Conservation (phyloP, 2,113 vertebrate genomes). For the Sorex araneus region DNA sequence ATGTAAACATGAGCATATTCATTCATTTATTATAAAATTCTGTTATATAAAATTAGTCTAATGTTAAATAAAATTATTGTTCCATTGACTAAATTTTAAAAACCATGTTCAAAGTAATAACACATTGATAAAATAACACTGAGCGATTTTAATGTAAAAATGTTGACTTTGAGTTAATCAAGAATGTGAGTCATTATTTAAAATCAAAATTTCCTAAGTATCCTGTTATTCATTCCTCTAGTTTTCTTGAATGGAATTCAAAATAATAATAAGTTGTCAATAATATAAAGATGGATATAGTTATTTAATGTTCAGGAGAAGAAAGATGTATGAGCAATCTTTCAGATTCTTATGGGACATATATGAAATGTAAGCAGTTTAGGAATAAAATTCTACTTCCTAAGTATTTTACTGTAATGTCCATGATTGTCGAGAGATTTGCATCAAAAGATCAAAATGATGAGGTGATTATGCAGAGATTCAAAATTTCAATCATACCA, state of each 20-base stretch:
- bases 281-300: background rate
- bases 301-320: background rate
- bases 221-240: background rate
- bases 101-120: background rate
- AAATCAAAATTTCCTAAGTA: background rate
- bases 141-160: background rate
- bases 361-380: slow-evolving; percentile 45
- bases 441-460: slow-evolving; percentile 79
- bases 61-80: background rate
- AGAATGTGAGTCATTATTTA: background rate
- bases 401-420: slow-evolving; percentile 51
- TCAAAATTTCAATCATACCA: slow-evolving; percentile 77
- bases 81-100: background rate
- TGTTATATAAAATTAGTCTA: background rate
- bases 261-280: slow-evolving; percentile 18
- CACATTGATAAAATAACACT: background rate
- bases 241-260: background rate
- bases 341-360: slow-evolving; percentile 32
- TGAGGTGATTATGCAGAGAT: slow-evolving; percentile 79
- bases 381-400: slow-evolving; percentile 38
- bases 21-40: background rate
- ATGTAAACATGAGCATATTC: background rate
- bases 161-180: slow-evolving; percentile 20
- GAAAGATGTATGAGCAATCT: background rate
- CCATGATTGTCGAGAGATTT: slow-evolving; percentile 70